A percentile compares a stretch with the other conserved stretches of the same genome.
These are phyloP conservation scores for Avahi laniger DNA, from an alignment of 2,797 vertebrate genomes.

Conservation along the genomic window DNA sequence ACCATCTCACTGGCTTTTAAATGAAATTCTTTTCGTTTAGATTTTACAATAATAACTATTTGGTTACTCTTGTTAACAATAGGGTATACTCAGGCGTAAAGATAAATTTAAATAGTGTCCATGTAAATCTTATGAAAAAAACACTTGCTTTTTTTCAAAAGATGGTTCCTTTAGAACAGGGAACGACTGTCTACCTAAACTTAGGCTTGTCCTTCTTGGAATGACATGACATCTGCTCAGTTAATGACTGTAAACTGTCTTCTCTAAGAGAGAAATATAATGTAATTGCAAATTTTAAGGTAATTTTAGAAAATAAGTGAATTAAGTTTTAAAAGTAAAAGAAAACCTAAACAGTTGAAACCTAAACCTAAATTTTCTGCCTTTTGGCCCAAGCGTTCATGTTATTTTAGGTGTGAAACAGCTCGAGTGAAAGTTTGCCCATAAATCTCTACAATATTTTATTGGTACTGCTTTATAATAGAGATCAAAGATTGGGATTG, in stretches of 20 bases:
- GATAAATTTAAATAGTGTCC: constrained; percentile 65
- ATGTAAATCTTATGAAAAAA: constrained; percentile 65
- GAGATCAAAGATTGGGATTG: constrained; percentile 85
- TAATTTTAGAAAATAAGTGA: constrained; percentile 77
- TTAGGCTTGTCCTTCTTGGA: constrained; percentile 70
- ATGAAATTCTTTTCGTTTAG: constrained; percentile 13
- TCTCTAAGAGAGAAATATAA: constrained; percentile 69
- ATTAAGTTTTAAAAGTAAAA: constrained; percentile 83
- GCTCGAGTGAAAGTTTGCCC: constrained; percentile 82
- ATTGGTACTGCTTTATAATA: constrained; percentile 81
- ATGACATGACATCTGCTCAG: constrained; percentile 70
- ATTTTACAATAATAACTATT: constrained; percentile 26
- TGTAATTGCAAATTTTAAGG: constrained; percentile 72
- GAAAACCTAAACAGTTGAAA: constrained; percentile 83
- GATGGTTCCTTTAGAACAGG: constrained; percentile 56
- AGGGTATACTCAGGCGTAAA: constrained; percentile 32
- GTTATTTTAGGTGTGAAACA: constrained; percentile 89
- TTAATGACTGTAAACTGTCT: constrained; percentile 66
- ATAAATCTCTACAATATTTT: constrained; percentile 85
- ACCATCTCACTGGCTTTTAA: neutral
- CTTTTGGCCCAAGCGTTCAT: constrained; percentile 78
- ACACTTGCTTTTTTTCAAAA: constrained; percentile 73
- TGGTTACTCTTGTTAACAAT: neutral
- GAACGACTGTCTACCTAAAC: constrained; percentile 33
- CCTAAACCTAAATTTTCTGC: constrained; percentile 74